Conservation (phyloP, 2,797 vertebrate genomes). For the Fistularia commersonii region DNA sequence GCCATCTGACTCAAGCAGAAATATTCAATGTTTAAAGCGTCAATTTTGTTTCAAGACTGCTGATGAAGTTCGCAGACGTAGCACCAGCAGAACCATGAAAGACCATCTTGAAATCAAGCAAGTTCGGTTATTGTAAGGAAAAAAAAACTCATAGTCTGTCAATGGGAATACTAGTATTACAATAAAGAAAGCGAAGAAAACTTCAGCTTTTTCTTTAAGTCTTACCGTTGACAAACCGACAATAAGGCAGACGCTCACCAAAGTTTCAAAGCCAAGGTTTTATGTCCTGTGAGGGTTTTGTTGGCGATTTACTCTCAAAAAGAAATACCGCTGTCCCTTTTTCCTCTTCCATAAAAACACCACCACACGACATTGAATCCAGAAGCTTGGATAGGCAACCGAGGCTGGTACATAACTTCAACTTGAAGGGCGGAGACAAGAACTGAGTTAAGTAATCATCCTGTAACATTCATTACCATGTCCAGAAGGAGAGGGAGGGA, state of each 20-base stretch:
- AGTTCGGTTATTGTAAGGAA: no score
- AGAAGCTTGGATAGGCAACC: slow-evolving; percentile 26
- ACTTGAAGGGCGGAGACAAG: slow-evolving; percentile 44
- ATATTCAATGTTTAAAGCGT: slow-evolving; percentile 41
- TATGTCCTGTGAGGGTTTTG: slow-evolving; percentile 14
- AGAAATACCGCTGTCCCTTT: not conserved
- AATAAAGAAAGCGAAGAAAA: no score
- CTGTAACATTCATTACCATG: slow-evolving; percentile 53
- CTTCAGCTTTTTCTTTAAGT: no score
- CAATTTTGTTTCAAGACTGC: no score
- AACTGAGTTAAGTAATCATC: slow-evolving; percentile 52
- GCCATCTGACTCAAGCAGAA: slow-evolving; percentile 46
- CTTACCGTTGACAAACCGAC: no score
- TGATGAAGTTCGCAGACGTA: no score
- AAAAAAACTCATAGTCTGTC: no score
- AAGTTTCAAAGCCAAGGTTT: slow-evolving; percentile 6
- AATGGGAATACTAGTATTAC: no score
- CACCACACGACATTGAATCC: slow-evolving; percentile 15
- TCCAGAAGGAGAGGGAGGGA: slow-evolving; percentile 32
- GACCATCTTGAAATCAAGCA: no score
- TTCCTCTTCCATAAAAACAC: slow-evolving; percentile 11
- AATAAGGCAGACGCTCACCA: slow-evolving; percentile 36
- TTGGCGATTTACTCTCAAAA: slow-evolving; percentile 2
- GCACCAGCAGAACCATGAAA: no score
- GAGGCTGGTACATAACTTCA: slow-evolving; percentile 27